These are phyloP conservation scores for Gopherus evgoodei DNA, from an alignment of 2,113 vertebrate genomes.

Conservation along the genomic window DNA sequence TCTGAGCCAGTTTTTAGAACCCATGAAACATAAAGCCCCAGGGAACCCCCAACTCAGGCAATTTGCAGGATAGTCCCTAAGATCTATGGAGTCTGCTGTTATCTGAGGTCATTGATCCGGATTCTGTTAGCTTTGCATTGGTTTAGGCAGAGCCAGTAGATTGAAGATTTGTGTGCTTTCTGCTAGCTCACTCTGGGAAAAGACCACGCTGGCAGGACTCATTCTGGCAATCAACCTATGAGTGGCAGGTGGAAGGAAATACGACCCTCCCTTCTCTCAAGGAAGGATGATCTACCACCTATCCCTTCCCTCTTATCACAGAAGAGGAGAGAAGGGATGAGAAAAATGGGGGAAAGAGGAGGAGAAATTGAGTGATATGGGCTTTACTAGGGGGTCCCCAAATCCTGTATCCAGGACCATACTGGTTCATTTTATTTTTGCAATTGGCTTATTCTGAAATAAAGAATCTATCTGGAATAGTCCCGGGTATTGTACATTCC, in stretches of 20 bases:
- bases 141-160: not conserved
- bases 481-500: not conserved
- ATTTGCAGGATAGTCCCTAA: not conserved
- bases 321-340: not conserved
- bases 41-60: not conserved
- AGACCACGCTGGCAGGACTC: not conserved
- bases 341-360: not conserved
- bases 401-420: not conserved
- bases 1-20: slow-evolving; percentile 18
- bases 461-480: not conserved
- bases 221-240: not conserved
- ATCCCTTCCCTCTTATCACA: not conserved
- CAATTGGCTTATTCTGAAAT: slow-evolving; percentile 47
- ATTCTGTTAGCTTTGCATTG: not conserved
- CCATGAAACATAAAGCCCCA: not conserved
- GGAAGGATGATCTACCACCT: not conserved
- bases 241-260: not conserved
- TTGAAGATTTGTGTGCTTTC: not conserved
- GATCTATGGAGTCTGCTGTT: not conserved
- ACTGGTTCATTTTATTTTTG: not conserved
- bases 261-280: not conserved
- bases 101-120: not conserved
- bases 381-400: not conserved
- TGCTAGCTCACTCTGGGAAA: not conserved
- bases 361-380: not conserved